These are phyloP conservation scores for Rhabdomys dilectus DNA, from an alignment of 2,113 vertebrate species.

Conservation along the genomic window DNA sequence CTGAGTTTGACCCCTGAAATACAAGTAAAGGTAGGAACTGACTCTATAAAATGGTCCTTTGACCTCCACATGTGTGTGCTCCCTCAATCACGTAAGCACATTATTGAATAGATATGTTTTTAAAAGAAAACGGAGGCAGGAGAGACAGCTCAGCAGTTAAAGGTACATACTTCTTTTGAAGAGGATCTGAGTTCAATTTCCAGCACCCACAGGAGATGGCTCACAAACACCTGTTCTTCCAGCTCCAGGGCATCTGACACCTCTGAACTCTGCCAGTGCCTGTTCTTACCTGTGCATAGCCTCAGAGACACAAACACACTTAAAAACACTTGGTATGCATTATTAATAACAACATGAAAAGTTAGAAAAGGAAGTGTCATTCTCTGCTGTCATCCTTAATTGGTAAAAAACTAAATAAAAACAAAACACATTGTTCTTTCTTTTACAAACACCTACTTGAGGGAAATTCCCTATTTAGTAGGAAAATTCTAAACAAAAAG, in stretches of 20 bases:
- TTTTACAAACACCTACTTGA: neutral
- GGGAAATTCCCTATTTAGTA: neutral
- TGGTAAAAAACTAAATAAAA: neutral
- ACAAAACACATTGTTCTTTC: neutral
- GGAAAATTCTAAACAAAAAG: constrained; percentile 39
- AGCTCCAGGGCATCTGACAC: neutral
- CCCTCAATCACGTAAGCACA: neutral
- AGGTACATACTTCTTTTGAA: neutral
- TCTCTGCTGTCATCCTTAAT: neutral
- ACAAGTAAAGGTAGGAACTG: neutral
- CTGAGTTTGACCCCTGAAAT: neutral
- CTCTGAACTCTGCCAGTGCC: neutral
- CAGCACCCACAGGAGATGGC: neutral
- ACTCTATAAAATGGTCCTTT: neutral
- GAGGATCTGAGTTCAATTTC: neutral
- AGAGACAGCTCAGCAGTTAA: neutral
- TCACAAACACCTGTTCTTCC: too few relatives aligned
- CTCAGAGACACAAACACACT: neutral
- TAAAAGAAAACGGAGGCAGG: neutral
- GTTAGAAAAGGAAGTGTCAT: neutral
- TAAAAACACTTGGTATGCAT: neutral
- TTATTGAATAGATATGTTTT: neutral
- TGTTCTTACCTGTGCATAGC: neutral
- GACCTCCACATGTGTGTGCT: too few relatives aligned
- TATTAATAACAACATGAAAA: neutral